A percentile compares a stretch with the other conserved stretches of the same genome.
Conservation (phyloP, 2,797 vertebrate species). For the Borostomias antarcticus region DNA sequence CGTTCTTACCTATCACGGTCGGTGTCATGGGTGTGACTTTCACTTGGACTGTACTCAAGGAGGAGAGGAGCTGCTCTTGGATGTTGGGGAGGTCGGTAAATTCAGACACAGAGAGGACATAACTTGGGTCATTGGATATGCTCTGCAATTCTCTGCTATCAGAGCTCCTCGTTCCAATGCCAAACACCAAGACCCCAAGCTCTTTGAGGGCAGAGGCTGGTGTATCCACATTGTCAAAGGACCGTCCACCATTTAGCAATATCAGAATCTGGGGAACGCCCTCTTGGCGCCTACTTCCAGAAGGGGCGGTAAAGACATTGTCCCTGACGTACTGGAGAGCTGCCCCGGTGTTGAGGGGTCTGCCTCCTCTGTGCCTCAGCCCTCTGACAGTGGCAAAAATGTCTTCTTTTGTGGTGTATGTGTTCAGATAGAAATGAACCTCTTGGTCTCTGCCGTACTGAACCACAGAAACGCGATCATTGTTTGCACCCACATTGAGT, state of each 20-base stretch:
- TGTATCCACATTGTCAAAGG: slow-evolving; percentile 20
- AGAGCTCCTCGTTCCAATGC: too few relatives aligned
- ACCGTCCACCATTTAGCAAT: slow-evolving; percentile 13
- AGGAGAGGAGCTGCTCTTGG: slow-evolving; percentile 20
- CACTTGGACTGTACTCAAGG: slow-evolving; percentile 17
- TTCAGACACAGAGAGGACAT: slow-evolving; percentile 18
- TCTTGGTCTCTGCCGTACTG: too few relatives aligned
- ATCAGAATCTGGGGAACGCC: slow-evolving; percentile 27
- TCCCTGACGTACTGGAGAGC: slow-evolving; percentile 45
- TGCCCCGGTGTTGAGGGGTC: slow-evolving; percentile 47
- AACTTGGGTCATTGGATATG: slow-evolving; percentile 33
- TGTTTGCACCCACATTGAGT: slow-evolving; percentile 27
- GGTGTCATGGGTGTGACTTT: background rate
- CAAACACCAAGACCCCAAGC: slow-evolving; percentile 25
- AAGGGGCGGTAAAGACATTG: slow-evolving; percentile 39
- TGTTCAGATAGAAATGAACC: too few relatives aligned
- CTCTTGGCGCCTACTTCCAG: slow-evolving; percentile 39
- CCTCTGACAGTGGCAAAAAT: too few relatives aligned
- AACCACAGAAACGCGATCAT: slow-evolving; percentile 30
- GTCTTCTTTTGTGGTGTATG: too few relatives aligned
- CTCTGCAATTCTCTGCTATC: too few relatives aligned
- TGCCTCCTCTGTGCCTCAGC: too few relatives aligned
- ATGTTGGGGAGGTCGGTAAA: slow-evolving; percentile 25
- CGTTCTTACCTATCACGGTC: background rate
- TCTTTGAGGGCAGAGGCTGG: slow-evolving; percentile 34